phyloP scores from a whole-genome alignment of 2,888 invertebrate species.

The Malthinus flaveolus region DNA sequence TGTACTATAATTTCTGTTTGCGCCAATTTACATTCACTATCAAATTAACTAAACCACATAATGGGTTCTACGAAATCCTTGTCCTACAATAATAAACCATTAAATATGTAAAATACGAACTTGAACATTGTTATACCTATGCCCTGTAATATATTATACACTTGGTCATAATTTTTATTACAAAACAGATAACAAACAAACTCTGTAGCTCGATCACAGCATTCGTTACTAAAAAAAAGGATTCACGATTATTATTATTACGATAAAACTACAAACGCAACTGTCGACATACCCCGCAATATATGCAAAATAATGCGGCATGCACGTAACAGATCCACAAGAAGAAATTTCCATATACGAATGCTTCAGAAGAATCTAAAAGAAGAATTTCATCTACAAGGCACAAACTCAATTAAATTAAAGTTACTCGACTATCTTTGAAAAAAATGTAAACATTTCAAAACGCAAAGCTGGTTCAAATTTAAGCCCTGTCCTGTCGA shows the following conservation, averaged over 20 bases:
- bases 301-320: constrained; percentile 63
- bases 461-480: too few relatives aligned
- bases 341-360: constrained; percentile 68
- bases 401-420: not conserved
- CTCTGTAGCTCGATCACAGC: constrained; percentile 54
- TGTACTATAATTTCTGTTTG: too few relatives aligned
- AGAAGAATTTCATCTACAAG: constrained; percentile 23
- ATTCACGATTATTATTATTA: too few relatives aligned
- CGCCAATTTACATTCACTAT: too few relatives aligned
- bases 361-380: constrained; percentile 60
- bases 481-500: too few relatives aligned
- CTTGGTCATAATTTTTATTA: constrained; percentile 50
- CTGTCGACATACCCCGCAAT: constrained; percentile 60
- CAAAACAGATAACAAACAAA: constrained; percentile 58
- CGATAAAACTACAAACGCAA: not conserved
- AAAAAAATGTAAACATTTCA: too few relatives aligned
- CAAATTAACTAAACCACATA: constrained; percentile 53
- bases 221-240: constrained; percentile 54
- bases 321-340: constrained; percentile 61
- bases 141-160: constrained; percentile 56
- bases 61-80: constrained; percentile 60
- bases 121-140: constrained; percentile 46
- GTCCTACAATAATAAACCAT: constrained; percentile 47
- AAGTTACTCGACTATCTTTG: too few relatives aligned
- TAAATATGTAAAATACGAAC: constrained; percentile 10